Evolutionary conservation across 2,888 invertebrate species (phyloP), one percentile per base, ranked within the genome.

Genomic region (Geotrupes spiniger): DNA sequence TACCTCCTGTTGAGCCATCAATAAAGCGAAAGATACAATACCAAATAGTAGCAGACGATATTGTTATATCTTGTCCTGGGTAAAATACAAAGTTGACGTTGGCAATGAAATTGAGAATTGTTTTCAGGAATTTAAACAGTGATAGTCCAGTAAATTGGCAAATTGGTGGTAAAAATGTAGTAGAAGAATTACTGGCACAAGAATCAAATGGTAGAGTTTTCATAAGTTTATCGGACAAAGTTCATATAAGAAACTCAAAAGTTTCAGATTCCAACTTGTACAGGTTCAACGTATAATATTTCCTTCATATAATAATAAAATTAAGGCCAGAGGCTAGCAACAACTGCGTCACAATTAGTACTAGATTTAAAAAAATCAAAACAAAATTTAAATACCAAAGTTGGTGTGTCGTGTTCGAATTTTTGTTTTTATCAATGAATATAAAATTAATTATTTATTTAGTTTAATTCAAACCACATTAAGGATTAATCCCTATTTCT

Each of bases 141-240:
- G 78, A 83, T 51, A 65, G 73, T 25, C 83, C 78, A 33, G 66
- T 76, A 6, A 68, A 66, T 36, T 86, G 81, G 85, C 78, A 77
- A 60, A 71, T 79, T 2, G 78, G 80, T 1, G 70, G 71, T 1
- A 74, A 75, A 61, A 68, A 64, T 2, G 54, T 84, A 9, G 71
- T 76, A 33, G 77, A 82, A 1, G 68, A 75, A 40, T 60, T 73
- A 16, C 69, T 82, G 42, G 66, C 72, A 37, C 60, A 67, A 4
- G 71, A 72, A 59, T 81, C 81, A 10, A 66, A 70, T 1, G 81
- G 79, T 1, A 69, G 84, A 52, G 76, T 85, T 48, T 74, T 69
- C 44, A 69, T 86, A 29, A 80, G 81, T 62, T 63, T 77, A 1
- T 73, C 76, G 10, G 80, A 83, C 59, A 75, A 77, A 37, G 70